Evolutionary conservation across 2,797 vertebrate species (phyloP).

Genomic region (Amblyraja radiata): DNA sequence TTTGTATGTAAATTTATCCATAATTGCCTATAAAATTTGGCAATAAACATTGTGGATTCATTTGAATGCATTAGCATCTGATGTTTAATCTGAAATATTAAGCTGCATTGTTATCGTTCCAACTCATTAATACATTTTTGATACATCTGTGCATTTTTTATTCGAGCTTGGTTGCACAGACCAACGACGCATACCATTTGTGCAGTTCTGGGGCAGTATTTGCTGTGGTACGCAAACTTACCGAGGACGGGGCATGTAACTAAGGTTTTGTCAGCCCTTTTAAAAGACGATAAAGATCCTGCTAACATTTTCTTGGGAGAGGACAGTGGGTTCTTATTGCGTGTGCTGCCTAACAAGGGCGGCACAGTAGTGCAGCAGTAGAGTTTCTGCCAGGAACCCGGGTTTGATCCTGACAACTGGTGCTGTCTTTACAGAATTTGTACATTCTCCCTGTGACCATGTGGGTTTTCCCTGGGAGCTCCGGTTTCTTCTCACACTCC

Average conservation of each 20-base stretch:
- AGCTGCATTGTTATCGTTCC: background rate
- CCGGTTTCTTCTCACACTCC: too few species aligned
- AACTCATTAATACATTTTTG: background rate
- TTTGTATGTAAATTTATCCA: background rate
- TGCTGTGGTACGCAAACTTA: background rate
- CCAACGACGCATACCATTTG: background rate
- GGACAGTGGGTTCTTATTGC: background rate
- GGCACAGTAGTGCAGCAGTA: too few species aligned
- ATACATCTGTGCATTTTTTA: background rate
- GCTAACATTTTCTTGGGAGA: background rate
- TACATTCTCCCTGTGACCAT: too few species aligned
- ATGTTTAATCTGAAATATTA: slow-evolving; percentile 26
- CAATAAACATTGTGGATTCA: slow-evolving; percentile 11
- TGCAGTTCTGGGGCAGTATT: background rate
- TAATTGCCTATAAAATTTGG: slow-evolving; percentile 21
- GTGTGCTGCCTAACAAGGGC: background rate
- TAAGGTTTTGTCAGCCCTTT: background rate
- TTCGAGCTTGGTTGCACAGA: background rate
- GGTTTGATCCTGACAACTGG: too few species aligned
- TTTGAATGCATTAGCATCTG: slow-evolving; percentile 15
- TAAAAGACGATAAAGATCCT: background rate
- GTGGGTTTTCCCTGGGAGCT: too few species aligned
- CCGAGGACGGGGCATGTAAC: background rate
- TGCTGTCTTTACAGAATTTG: too few species aligned
- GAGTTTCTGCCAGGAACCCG: too few species aligned